Base-by-base conservation (phyloP, 2,888 invertebrate genomes). In the Phengaris arion region DNA sequence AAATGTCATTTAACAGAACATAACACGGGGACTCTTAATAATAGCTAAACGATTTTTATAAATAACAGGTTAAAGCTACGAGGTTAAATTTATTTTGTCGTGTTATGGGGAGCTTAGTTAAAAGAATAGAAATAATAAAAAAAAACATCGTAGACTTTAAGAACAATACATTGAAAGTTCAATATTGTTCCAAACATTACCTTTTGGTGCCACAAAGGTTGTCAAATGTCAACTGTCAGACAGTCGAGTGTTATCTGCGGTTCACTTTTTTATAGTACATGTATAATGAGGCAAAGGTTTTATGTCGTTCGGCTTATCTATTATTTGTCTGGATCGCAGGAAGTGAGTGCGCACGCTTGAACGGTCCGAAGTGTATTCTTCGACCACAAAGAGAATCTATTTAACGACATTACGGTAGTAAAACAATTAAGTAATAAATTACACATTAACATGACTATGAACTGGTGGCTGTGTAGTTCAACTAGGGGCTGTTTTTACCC, bases 281-380 rank as follows among this genome's bases (percentile, higher is more conserved):
- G 35, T 35, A 74, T 59, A 74, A 64, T 74, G 59, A 74, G 69
- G 46, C 55, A 69, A 75, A 75, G 75, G 46, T 70, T 69, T 74
- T 64, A 72, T 55, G 74, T 75, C 59, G 69, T 55, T 75, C 72
- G 57, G 76, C 74, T 77, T 75, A 75, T 77, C 77, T 75, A 78
- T 78, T 77, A 77, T 76, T 77, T 74, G 79, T 57, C 76, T 77
- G 77, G 80, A 78, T 79, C 77, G 77, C 77, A 78, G 79, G 79
- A 79, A 79, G 79, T 77, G 77, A 73, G 73, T 76, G 77, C 55
- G 77, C 78, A 77, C 79, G 78, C 78, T 74, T 77, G 79, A 79
- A 76, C 79, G 79, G 77, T 77, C 77, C 68, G 77, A 73, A 77
- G 70, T 75, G 76, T 74, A 22, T 80, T 78, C 35, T 35, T 77